Base-by-base conservation (phyloP, 2,888 invertebrate species). In the Metallyticus violacea region DNA sequence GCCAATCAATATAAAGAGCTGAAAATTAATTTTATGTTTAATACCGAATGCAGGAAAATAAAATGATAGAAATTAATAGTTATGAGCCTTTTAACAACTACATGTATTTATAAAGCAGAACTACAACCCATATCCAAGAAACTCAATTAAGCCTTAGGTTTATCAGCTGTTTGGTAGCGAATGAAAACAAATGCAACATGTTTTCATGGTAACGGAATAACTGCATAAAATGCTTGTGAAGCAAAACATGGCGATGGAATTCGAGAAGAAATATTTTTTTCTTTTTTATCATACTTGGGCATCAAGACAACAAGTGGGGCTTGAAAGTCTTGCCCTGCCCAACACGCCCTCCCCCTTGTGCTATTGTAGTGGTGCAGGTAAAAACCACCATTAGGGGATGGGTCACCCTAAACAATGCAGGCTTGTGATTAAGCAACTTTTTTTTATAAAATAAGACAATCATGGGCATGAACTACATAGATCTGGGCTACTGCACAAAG, bases 351-450 rank as follows among this genome's bases (percentile, higher is more conserved):
- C 6, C 40, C 40, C 40, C 40, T 62, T 22, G 22, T 62, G 15
- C 40, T 22, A 62, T 62, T 62, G 40, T 62, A 15, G 40, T 81
- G 30, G 81, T 26, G 77, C 86, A 86, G 86, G 86, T 86, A 86
- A 79, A 80, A 84, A 84, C 79, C 28, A 86, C 80, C 86, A 86
- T 86, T 84, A 86, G 84, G 77, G 79, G 83, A 77, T 83, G 76
- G 28, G 25, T 29, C 83, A 62, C 15, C 40, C 40, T 62, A 62
- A 62, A 62, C 40, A 62, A 62, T 62, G 40, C 40, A 62, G 40
- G 40, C 40, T 9, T 62, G 40, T 62, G 40, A 62, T 62, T 62
- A 62, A 62, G 40, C 40, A 62, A 62, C 40, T 62, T 62, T 62
- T 62, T 22, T 22, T 2, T 3, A 62, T n/a, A 62, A 62, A 40